Evolutionary conservation across 2,888 invertebrate genomes (phyloP).

Genomic region (Diploptera punctata): DNA sequence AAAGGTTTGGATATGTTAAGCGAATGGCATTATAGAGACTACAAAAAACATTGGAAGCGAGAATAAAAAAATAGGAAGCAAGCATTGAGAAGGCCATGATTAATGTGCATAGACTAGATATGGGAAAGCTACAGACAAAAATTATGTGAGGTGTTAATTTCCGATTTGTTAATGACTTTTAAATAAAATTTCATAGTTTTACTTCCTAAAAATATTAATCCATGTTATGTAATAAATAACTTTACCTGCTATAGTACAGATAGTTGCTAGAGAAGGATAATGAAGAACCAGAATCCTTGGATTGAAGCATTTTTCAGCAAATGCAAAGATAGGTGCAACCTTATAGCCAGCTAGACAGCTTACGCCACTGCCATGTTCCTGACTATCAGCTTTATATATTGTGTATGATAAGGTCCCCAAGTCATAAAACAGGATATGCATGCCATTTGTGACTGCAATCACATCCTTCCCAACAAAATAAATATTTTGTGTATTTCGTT

Average conservation of each 20-base stretch:
- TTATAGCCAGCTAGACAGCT: constrained; percentile 61
- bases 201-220: too few species aligned
- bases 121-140: too few species aligned
- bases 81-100: too few species aligned
- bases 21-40: too few species aligned
- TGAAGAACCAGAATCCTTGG: constrained; percentile 66
- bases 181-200: too few species aligned
- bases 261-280: constrained; percentile 63
- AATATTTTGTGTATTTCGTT: constrained; percentile 55
- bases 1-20: too few species aligned
- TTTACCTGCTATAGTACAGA: background rate
- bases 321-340: constrained; percentile 62
- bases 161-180: too few species aligned
- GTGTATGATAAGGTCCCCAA: constrained; percentile 57
- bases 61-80: too few species aligned
- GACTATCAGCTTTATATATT: constrained; percentile 61
- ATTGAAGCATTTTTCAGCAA: constrained; percentile 64
- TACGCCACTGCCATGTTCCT: constrained; percentile 63
- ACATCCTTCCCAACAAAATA: constrained; percentile 64
- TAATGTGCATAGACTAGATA: too few species aligned
- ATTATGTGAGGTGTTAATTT: too few species aligned
- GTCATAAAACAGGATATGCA: constrained; percentile 65
- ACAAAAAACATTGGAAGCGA: too few species aligned
- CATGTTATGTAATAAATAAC: too few species aligned
- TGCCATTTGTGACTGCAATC: constrained; percentile 62